Evolutionary conservation across 2,888 invertebrate species (phyloP).

Genomic region (Operophtera brumata): DNA sequence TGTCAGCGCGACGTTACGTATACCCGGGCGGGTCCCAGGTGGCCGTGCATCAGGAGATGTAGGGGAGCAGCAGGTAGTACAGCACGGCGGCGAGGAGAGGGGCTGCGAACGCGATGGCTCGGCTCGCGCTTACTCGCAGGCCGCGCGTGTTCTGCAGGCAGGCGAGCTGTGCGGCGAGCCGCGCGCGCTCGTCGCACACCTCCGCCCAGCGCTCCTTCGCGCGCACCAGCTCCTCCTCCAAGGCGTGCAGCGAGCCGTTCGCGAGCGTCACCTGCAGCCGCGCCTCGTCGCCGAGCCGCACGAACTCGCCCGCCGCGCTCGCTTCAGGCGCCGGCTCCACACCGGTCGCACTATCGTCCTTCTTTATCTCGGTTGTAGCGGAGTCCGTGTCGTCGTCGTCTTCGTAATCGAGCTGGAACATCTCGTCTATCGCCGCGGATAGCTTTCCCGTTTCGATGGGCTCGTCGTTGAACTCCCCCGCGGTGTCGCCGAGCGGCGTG

Average conservation of each 20-base stretch:
- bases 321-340: slow-evolving; percentile 14
- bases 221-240: slow-evolving; percentile 87
- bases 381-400: slow-evolving; percentile 71
- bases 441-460: slow-evolving; percentile 60
- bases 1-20: slow-evolving; percentile 50
- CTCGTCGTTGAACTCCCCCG: slow-evolving; percentile 17
- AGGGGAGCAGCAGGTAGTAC: slow-evolving; percentile 81
- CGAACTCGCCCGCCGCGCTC: slow-evolving; percentile 41
- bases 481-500: slow-evolving; percentile 24
- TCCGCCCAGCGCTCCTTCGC: slow-evolving; percentile 87
- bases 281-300: slow-evolving; percentile 55
- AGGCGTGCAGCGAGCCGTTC: slow-evolving; percentile 80
- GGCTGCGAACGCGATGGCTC: slow-evolving; percentile 68
- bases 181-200: slow-evolving; percentile 82
- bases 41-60: slow-evolving; percentile 83
- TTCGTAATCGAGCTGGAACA: slow-evolving; percentile 71
- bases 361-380: slow-evolving; percentile 60
- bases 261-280: slow-evolving; percentile 60
- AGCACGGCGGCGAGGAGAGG: slow-evolving; percentile 80
- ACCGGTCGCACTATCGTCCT: slow-evolving; percentile 39
- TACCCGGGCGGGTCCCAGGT: slow-evolving; percentile 78
- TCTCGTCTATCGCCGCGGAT: slow-evolving; percentile 71
- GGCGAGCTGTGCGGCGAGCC: slow-evolving; percentile 79
- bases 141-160: slow-evolving; percentile 80
- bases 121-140: slow-evolving; percentile 77